A percentile compares a stretch with the other conserved stretches of the same genome.
phyloP scores from a whole-genome alignment of 2,113 vertebrate species.

The Oryzias woworae region DNA sequence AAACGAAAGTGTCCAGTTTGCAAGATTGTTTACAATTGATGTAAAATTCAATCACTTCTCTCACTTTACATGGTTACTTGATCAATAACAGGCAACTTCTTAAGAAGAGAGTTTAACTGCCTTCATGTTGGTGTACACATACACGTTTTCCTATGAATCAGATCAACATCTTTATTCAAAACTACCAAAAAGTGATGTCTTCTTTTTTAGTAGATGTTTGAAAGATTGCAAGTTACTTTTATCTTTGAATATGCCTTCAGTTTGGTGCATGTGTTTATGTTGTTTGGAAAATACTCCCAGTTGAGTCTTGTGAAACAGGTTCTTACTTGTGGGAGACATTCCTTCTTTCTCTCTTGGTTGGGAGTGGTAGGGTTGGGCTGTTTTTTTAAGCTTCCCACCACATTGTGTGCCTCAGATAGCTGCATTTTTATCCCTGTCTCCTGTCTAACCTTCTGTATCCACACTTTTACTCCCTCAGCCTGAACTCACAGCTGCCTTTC shows the following conservation, averaged over 20 bases:
- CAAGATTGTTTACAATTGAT: slow-evolving; percentile 40
- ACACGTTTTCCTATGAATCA: not conserved
- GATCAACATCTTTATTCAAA: slow-evolving; percentile 19
- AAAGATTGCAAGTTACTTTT: slow-evolving; percentile 1
- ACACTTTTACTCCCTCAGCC: slow-evolving; percentile 23
- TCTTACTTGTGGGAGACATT: slow-evolving; percentile 42
- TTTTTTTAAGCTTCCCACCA: slow-evolving; percentile 24
- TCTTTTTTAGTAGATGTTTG: no score
- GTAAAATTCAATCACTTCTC: slow-evolving; percentile 55
- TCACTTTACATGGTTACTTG: slow-evolving; percentile 47
- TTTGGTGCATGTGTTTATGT: slow-evolving; percentile 16
- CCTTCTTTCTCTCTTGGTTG: slow-evolving; percentile 35
- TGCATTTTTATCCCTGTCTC: slow-evolving; percentile 48
- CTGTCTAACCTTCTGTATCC: slow-evolving; percentile 48
- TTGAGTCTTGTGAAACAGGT: slow-evolving; percentile 32
- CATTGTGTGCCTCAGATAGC: slow-evolving; percentile 49
- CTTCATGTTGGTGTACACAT: not conserved
- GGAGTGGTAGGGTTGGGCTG: slow-evolving; percentile 26
- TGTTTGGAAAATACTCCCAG: slow-evolving; percentile 20
- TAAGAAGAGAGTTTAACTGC: slow-evolving; percentile 20
- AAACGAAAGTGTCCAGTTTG: slow-evolving; percentile 60
- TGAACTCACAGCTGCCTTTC: slow-evolving; percentile 29
- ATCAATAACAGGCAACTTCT: slow-evolving; percentile 55
- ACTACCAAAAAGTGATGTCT: slow-evolving; percentile 29
- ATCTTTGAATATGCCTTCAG: slow-evolving; percentile 10